phyloP scores from a whole-genome alignment of 2,113 vertebrate genomes.

The Siniperca chuatsi region DNA sequence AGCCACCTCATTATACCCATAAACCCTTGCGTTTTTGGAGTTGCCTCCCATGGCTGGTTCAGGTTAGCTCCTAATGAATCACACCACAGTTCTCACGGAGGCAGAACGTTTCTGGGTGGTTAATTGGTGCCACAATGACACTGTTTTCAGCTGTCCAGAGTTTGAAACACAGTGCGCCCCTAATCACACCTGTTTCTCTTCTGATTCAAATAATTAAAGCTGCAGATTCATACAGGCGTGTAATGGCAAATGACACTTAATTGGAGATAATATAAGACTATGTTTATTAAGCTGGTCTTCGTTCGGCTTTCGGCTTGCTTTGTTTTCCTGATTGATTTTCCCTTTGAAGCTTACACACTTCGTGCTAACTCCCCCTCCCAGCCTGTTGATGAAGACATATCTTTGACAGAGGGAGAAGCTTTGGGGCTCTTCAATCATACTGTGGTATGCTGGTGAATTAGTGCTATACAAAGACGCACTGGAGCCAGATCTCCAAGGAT shows the following conservation, averaged over 20 bases:
- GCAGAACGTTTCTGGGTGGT: constrained; percentile 12
- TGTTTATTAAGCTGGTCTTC: background rate
- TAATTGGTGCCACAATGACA: constrained; percentile 51
- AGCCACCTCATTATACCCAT: constrained; percentile 51
- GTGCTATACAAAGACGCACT: constrained; percentile 5
- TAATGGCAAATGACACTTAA: constrained; percentile 36
- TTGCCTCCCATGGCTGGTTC: constrained; percentile 17
- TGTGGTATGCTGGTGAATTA: constrained; percentile 43
- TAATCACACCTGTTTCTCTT: constrained; percentile 13
- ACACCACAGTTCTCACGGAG: background rate
- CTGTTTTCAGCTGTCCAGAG: constrained; percentile 30
- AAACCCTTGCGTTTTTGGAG: constrained; percentile 26
- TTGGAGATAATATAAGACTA: constrained; percentile 4
- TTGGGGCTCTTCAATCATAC: constrained; percentile 47
- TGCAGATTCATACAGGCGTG: background rate
- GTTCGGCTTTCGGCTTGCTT: constrained; percentile 2
- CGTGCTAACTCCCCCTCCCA: background rate
- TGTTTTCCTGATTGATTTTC: constrained; percentile 42
- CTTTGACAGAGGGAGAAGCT: constrained; percentile 41
- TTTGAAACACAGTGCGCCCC: background rate
- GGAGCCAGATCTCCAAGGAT: constrained; percentile 25
- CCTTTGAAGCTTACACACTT: constrained; percentile 33
- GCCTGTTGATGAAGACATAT: constrained; percentile 41
- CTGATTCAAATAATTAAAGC: constrained; percentile 28
- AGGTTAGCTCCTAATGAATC: constrained; percentile 50